These are phyloP conservation scores for Melitaea athalia DNA, from an alignment of 2,888 invertebrate genomes.

Conservation along the genomic window DNA sequence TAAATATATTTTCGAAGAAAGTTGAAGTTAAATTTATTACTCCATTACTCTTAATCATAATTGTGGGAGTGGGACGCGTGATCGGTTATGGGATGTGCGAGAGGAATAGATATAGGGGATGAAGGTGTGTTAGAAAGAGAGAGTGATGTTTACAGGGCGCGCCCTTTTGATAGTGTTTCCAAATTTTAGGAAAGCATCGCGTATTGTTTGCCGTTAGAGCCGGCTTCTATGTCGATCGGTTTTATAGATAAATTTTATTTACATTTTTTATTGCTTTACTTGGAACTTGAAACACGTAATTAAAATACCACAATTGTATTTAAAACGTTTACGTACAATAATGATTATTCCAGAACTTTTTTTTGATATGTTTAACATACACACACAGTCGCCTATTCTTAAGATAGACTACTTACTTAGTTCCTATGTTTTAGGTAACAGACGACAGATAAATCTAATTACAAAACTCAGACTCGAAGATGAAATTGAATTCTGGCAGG, in stretches of 20 bases:
- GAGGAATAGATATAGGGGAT: slow-evolving; percentile 45
- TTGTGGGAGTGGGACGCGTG: slow-evolving; percentile 50
- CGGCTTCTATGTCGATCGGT: slow-evolving; percentile 58
- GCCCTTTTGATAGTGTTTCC: slow-evolving; percentile 81
- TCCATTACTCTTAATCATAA: slow-evolving; percentile 66
- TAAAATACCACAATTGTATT: background rate
- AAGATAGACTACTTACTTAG: too few species aligned
- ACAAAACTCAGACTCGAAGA: too few species aligned
- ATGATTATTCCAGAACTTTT: too few species aligned
- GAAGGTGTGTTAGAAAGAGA: slow-evolving; percentile 51
- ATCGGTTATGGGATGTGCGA: slow-evolving; percentile 39
- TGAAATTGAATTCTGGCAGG: too few species aligned
- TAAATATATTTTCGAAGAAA: slow-evolving; percentile 42
- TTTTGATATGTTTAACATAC: too few species aligned
- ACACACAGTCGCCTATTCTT: too few species aligned
- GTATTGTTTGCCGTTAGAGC: slow-evolving; percentile 63
- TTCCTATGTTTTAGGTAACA: too few species aligned
- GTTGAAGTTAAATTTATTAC: slow-evolving; percentile 53
- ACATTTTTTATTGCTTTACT: background rate
- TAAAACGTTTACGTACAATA: too few species aligned
- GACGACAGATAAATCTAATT: too few species aligned
- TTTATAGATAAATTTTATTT: slow-evolving; percentile 19
- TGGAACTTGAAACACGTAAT: background rate
- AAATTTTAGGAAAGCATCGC: slow-evolving; percentile 77
- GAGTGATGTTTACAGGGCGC: slow-evolving; percentile 66